Conservation (phyloP, 2,888 invertebrate species). For the Drosophila gaucha region DNA sequence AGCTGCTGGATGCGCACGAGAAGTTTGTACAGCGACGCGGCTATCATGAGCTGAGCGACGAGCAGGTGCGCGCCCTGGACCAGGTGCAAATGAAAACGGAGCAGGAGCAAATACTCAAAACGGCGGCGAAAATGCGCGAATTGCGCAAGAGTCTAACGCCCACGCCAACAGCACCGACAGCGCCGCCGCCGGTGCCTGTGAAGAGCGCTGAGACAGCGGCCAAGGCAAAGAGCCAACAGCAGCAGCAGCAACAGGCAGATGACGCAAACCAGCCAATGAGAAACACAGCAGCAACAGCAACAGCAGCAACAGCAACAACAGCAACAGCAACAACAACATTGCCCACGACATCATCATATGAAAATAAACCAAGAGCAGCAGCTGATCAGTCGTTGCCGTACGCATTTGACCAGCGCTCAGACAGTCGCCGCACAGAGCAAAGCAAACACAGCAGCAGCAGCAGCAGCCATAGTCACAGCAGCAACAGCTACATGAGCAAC, state of each 20-base stretch:
- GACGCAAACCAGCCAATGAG: conserved; percentile 51
- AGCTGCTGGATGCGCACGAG: conserved; percentile 89
- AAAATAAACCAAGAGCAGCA: conserved; percentile 82
- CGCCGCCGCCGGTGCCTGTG: conserved; percentile 82
- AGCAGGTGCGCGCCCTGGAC: conserved; percentile 78
- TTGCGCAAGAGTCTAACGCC: conserved; percentile 83
- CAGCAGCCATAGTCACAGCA: conserved; percentile 13
- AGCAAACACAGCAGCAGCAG: conserved; percentile 25
- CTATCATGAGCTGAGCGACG: conserved; percentile 85
- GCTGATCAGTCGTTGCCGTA: conserved; percentile 48
- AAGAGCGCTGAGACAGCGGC: conserved; percentile 80
- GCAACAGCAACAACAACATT: conserved; percentile 27
- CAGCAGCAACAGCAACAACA: conserved; percentile 21
- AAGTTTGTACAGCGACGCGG: conserved; percentile 89
- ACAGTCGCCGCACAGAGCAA: conserved; percentile 37
- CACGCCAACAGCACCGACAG: conserved; percentile 79
- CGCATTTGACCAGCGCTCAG: conserved; percentile 42
- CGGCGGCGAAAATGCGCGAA: conserved; percentile 80
- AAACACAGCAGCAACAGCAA: conserved; percentile 17
- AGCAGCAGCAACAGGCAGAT: conserved; percentile 51
- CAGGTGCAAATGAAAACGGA: conserved; percentile 70
- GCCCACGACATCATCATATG: conserved; percentile 74
- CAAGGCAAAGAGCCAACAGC: conserved; percentile 66
- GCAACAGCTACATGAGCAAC: conserved; percentile 18
- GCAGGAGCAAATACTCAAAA: conserved; percentile 75